These are phyloP conservation scores for Drosophila subquinaria DNA, from an alignment of 2,888 invertebrate species.

Conservation along the genomic window DNA sequence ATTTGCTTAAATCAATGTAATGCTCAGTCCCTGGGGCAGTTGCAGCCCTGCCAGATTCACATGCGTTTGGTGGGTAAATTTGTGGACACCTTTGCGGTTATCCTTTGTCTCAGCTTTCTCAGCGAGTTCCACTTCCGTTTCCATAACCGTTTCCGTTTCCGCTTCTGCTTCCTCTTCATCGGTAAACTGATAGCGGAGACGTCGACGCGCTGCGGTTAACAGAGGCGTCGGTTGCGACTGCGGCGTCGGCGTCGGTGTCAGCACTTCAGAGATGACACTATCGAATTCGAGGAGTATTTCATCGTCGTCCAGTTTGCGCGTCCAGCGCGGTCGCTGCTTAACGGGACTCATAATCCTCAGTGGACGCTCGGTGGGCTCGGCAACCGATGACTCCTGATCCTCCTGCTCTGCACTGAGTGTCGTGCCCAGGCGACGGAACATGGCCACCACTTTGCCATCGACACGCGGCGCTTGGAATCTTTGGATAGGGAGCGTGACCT, in stretches of 20 bases:
- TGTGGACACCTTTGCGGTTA: slow-evolving; percentile 34
- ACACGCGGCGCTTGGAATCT: slow-evolving; percentile 76
- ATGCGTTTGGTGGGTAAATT: slow-evolving; percentile 55
- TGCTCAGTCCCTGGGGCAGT: slow-evolving; percentile 77
- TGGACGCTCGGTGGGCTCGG: slow-evolving; percentile 13
- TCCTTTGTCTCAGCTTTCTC: slow-evolving; percentile 25
- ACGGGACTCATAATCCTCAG: slow-evolving; percentile 83
- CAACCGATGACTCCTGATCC: not conserved
- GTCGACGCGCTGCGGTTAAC: slow-evolving; percentile 45
- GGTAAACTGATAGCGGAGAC: slow-evolving; percentile 65
- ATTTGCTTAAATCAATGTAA: slow-evolving; percentile 63
- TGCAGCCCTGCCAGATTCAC: slow-evolving; percentile 55
- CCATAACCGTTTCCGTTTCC: slow-evolving; percentile 22
- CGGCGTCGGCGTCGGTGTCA: slow-evolving; percentile 60
- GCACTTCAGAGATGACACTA: slow-evolving; percentile 84
- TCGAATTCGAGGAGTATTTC: slow-evolving; percentile 85
- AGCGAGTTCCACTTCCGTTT: slow-evolving; percentile 3
- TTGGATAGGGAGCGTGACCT: slow-evolving; percentile 52
- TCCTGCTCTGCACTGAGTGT: slow-evolving; percentile 76
- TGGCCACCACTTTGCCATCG: slow-evolving; percentile 84
- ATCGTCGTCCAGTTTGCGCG: slow-evolving; percentile 78
- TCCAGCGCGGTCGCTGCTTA: slow-evolving; percentile 80
- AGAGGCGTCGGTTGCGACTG: slow-evolving; percentile 24
- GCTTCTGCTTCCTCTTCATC: slow-evolving; percentile 23
- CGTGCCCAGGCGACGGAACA: slow-evolving; percentile 84